phyloP scores from a whole-genome alignment of 1,140 invertebrate genomes.

The Potamilus streckersoni region DNA sequence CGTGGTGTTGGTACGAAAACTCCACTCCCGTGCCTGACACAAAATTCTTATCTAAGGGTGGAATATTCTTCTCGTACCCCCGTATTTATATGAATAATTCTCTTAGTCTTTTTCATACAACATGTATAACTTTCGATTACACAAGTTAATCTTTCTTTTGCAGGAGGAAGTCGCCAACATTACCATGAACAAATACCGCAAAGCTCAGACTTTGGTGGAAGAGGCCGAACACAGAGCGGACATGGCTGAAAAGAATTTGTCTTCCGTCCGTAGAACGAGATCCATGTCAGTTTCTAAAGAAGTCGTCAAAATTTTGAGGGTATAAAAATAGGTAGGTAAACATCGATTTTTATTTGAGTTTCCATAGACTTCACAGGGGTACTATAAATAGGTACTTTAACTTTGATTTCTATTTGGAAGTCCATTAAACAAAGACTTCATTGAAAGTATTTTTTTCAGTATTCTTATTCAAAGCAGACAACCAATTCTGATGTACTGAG shows the following conservation, averaged over 20 bases:
- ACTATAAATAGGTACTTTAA: neutral
- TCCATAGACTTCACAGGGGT: neutral
- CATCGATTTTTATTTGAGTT: neutral
- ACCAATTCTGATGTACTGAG: too few species aligned
- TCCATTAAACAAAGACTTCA: slow-evolving; percentile 5
- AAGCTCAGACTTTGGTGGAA: slow-evolving; percentile 64
- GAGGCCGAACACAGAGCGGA: slow-evolving; percentile 67
- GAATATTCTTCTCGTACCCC: too few species aligned
- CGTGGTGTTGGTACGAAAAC: too few species aligned
- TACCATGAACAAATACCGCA: slow-evolving; percentile 69
- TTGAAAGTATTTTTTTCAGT: neutral
- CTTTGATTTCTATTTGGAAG: neutral
- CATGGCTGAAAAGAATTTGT: slow-evolving; percentile 63
- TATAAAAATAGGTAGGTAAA: slow-evolving; percentile 39
- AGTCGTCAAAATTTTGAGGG: slow-evolving; percentile 51
- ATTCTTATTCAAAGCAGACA: too few species aligned
- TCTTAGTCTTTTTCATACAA: neutral
- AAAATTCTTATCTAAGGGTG: too few species aligned
- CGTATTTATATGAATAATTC: too few species aligned
- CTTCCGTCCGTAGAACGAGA: slow-evolving; percentile 57
- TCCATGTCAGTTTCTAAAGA: slow-evolving; percentile 66
- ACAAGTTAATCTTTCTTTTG: slow-evolving; percentile 15
- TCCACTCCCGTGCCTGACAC: too few species aligned
- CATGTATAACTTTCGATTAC: neutral
- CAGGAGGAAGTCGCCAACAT: slow-evolving; percentile 68